phyloP scores from a whole-genome alignment of 2,888 invertebrate genomes.

The Sericinus montela region DNA sequence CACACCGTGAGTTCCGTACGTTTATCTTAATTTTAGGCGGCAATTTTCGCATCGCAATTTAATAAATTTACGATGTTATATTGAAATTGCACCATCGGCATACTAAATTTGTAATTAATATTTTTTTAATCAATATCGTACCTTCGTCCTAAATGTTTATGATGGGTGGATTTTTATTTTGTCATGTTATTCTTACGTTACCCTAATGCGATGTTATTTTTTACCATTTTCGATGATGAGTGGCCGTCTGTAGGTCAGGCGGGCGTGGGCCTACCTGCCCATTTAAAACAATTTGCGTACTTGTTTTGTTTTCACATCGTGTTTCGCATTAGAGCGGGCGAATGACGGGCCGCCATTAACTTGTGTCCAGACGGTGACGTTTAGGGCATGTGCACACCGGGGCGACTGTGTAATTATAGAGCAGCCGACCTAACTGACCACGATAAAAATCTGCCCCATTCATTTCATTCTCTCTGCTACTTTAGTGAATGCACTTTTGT shows the following conservation, averaged over 20 bases:
- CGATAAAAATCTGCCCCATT: background rate
- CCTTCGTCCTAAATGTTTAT: background rate
- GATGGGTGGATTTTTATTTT: constrained; percentile 15
- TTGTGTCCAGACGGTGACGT: constrained; percentile 43
- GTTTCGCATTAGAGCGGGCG: constrained; percentile 50
- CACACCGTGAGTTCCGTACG: constrained; percentile 2
- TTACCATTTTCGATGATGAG: constrained; percentile 54
- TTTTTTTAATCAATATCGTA: too few species aligned
- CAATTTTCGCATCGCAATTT: background rate
- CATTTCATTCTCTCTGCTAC: background rate
- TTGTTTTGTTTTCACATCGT: constrained; percentile 51
- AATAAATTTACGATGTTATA: background rate
- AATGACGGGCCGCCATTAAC: constrained; percentile 57
- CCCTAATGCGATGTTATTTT: constrained; percentile 32
- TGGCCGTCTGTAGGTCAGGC: constrained; percentile 70
- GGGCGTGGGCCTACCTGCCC: constrained; percentile 65
- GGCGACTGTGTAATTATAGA: constrained; percentile 19
- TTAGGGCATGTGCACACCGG: constrained; percentile 28
- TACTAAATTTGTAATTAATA: constrained; percentile 5
- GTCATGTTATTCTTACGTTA: constrained; percentile 11
- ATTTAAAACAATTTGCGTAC: constrained; percentile 74
- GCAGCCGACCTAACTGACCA: background rate
- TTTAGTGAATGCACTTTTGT: background rate
- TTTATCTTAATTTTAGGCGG: background rate
- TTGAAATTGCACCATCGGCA: background rate